Base-by-base conservation (phyloP, 1,140 invertebrate species). In the Leptinotarsa texana region DNA sequence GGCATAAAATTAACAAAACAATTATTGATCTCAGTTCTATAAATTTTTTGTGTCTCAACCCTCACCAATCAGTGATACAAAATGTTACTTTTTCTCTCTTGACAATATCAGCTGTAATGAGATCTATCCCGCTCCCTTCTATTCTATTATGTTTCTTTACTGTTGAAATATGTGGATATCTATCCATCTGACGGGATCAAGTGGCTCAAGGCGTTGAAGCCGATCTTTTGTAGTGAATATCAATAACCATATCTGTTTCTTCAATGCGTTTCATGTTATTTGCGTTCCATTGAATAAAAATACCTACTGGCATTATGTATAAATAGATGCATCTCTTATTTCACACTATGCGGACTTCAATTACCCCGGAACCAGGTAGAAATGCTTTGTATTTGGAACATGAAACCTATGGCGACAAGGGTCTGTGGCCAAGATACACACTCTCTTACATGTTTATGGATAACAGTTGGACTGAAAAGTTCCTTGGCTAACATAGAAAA, bases 181-280 rank as follows among this genome's bases (percentile, higher is more conserved):
- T 57, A 48, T 17, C 17, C 33, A 69, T 69, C 48, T 69, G 68
- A 49, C 33, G 4, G 21, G 68, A 69, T 69, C 68, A 69, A 69
- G 68, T 69, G 42, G 42, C 47, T 49, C 68, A 69, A 69, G 68
- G 68, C 42, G 68, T 69, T 47, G 68, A 57, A 57, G 51, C 51
- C 51, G 51, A 57, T 18, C 51, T 57, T 69, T 69, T 69, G 27
- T 51, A 69, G 47, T 48, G 13, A 48, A 51, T 22, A 69, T 69
- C 68, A 69, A 69, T 69, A 69, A 49, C 42, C 68, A 51, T 69
- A 69, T 69, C 48, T 69, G 42, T 69, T n/a, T 49, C 68, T 69
- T 69, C 21, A 49, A 13, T 57, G 51, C 51, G 5, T 48, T 18
- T n/a, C 68, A 18, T 69, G 42, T n/a, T 69, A 24, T 66, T 22